Conservation (phyloP, 1,140 invertebrate species). For the Dufourea novaeangliae region DNA sequence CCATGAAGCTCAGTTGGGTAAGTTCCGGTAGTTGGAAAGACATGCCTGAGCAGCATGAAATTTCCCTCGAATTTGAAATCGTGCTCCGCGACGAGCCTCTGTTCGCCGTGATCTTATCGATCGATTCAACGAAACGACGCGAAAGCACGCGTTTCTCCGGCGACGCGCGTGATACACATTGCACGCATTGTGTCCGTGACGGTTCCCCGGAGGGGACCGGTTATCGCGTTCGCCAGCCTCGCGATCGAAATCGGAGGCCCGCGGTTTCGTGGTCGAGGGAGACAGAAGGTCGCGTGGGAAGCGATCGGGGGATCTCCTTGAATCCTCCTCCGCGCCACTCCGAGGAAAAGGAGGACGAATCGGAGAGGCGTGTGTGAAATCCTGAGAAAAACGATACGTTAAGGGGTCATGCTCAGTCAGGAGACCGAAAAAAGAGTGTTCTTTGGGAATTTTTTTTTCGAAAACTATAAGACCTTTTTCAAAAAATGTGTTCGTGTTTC, state of each 20-base stretch:
- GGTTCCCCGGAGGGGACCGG: not conserved
- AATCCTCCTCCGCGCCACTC: conserved; percentile 44
- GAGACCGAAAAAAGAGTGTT: too few relatives aligned
- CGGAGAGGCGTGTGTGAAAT: conserved; percentile 66
- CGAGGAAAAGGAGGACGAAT: conserved; percentile 65
- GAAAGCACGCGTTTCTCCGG: not conserved
- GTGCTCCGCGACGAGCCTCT: not conserved
- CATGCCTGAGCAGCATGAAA: not conserved
- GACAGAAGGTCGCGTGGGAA: conserved; percentile 74
- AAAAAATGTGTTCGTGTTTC: too few relatives aligned
- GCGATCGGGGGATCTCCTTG: conserved; percentile 65
- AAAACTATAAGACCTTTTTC: too few relatives aligned
- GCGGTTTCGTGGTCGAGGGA: conserved; percentile 2
- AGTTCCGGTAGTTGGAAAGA: too few relatives aligned
- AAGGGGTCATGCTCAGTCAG: too few relatives aligned
- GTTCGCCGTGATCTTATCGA: not conserved
- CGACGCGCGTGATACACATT: not conserved
- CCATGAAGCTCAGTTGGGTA: too few relatives aligned
- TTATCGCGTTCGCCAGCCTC: not conserved
- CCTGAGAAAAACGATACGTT: conserved; percentile 65
- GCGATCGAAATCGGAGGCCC: not conserved
- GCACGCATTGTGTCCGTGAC: not conserved
- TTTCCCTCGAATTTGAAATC: not conserved
- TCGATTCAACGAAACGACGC: not conserved
- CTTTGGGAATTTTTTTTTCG: too few relatives aligned